These are phyloP conservation scores for Craniophora ligustri DNA, from an alignment of 2,888 invertebrate genomes.

Conservation along the genomic window DNA sequence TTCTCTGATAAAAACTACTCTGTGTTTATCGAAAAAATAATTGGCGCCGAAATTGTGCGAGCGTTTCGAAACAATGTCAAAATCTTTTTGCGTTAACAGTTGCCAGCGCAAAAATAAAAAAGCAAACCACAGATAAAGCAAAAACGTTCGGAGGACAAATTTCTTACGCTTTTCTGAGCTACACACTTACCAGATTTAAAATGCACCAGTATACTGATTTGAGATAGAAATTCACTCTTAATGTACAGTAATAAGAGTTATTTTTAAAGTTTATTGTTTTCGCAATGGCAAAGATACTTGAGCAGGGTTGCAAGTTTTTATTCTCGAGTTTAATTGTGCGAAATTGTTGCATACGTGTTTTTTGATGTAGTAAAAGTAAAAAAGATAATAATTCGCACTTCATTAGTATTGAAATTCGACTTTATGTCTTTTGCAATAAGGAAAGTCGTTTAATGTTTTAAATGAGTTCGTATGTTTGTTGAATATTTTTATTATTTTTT, in stretches of 20 bases:
- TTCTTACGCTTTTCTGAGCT: conserved; percentile 82
- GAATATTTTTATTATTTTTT: conserved; percentile 30
- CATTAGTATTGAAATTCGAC: conserved; percentile 5
- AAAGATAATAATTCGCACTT: conserved; percentile 26
- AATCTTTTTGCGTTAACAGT: conserved; percentile 81
- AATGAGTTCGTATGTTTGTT: conserved; percentile 8
- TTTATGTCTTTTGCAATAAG: neutral
- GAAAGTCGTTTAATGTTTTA: neutral
- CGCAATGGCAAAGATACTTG: conserved; percentile 43
- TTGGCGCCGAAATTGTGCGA: conserved; percentile 80
- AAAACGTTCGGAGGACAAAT: conserved; percentile 79
- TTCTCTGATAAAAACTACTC: conserved; percentile 52
- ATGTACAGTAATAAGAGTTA: neutral
- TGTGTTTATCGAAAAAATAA: conserved; percentile 72
- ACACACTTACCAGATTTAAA: conserved; percentile 46
- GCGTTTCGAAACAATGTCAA: conserved; percentile 80
- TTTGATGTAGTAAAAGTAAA: conserved; percentile 53
- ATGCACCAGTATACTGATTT: neutral
- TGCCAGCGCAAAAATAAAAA: conserved; percentile 71
- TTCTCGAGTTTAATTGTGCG: conserved; percentile 80
- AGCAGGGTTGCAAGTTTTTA: conserved; percentile 71
- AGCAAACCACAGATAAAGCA: conserved; percentile 58
- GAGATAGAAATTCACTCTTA: conserved; percentile 4
- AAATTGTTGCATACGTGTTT: conserved; percentile 83
- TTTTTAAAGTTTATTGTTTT: conserved; percentile 13